Evolutionary conservation across 2,888 invertebrate genomes (phyloP).

Genomic region (Macrophya annulata): DNA sequence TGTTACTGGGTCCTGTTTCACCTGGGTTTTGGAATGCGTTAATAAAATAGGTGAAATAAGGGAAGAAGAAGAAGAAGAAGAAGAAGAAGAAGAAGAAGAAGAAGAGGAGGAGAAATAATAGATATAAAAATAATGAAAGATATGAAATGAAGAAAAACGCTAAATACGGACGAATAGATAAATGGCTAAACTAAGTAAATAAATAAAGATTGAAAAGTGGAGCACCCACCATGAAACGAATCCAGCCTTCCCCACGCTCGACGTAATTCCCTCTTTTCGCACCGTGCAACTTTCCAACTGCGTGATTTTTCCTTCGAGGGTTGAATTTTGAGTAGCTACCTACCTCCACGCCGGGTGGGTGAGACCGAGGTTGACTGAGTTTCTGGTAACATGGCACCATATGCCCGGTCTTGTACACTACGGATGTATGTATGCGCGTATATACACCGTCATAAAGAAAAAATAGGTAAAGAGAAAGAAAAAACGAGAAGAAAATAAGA

Average conservation of each 20-base stretch:
- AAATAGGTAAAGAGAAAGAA: constrained; percentile 5
- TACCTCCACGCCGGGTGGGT: constrained; percentile 50
- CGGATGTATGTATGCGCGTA: constrained; percentile 16
- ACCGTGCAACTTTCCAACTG: constrained; percentile 68
- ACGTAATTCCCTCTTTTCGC: constrained; percentile 59
- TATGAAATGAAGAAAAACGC: neutral
- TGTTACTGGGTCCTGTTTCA: constrained; percentile 65
- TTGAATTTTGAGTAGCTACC: constrained; percentile 62
- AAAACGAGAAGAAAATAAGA: neutral
- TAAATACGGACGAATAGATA: constrained; percentile 16
- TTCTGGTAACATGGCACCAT: constrained; percentile 66
- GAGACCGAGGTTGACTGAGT: constrained; percentile 56
- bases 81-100: too few relatives aligned
- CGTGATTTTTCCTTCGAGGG: constrained; percentile 69
- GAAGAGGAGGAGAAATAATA: too few relatives aligned
- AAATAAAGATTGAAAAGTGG: constrained; percentile 26
- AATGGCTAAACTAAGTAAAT: constrained; percentile 8
- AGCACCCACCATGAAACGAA: neutral
- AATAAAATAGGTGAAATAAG: constrained; percentile 54
- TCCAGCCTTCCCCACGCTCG: neutral
- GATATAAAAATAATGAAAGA: neutral
- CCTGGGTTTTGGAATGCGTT: constrained; percentile 63
- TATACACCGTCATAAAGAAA: constrained; percentile 50
- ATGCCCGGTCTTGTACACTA: constrained; percentile 63
- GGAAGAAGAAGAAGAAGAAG: neutral